phyloP scores from a whole-genome alignment of 2,113 vertebrate species.

The Upupa epops region DNA sequence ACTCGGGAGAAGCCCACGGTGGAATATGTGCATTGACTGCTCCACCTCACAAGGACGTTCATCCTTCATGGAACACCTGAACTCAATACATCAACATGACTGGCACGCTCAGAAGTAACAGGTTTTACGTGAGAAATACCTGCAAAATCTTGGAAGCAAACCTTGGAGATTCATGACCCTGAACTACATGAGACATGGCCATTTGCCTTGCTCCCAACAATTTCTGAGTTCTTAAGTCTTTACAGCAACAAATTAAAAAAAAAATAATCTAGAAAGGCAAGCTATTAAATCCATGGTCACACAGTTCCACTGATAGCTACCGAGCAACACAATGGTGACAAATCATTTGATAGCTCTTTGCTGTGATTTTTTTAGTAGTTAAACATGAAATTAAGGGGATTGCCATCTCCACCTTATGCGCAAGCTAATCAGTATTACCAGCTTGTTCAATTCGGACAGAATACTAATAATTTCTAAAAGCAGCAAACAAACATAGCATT shows the following conservation, averaged over 20 bases:
- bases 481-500: background rate
- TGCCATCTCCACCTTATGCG: background rate
- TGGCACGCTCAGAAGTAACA: background rate
- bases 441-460: background rate
- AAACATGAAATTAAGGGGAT: background rate
- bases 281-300: background rate
- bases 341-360: background rate
- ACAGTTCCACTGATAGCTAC: background rate
- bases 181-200: rapidly evolving
- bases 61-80: background rate
- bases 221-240: background rate
- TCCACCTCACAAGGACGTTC: background rate
- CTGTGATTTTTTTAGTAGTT: background rate
- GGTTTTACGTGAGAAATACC: background rate
- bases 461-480: background rate
- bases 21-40: background rate
- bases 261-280: background rate
- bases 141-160: background rate
- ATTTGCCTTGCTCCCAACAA: background rate
- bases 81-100: background rate
- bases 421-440: background rate
- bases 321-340: background rate
- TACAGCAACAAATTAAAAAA: background rate
- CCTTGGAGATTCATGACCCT: background rate
- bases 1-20: background rate